Conservation (phyloP, 2,888 invertebrate genomes). For the Drosophila yooni region DNA sequence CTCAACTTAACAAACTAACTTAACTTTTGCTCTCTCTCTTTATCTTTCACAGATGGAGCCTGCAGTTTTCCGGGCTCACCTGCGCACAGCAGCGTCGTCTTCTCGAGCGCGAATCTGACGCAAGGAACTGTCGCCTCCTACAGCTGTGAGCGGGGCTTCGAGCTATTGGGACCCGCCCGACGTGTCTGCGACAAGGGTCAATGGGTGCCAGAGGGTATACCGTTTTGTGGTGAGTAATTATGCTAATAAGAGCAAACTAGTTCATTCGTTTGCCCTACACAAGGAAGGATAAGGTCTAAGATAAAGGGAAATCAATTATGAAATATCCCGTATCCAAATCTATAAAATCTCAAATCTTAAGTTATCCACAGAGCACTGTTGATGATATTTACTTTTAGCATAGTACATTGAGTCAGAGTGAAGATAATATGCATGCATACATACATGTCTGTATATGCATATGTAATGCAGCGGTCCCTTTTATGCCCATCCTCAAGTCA, state of each 20-base stretch:
- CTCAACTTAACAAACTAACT: constrained; percentile 21
- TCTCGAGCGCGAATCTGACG: constrained; percentile 88
- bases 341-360: neutral
- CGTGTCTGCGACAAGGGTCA: constrained; percentile 91
- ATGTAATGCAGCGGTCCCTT: neutral
- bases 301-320: neutral
- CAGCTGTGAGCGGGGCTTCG: constrained; percentile 94
- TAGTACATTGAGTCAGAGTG: neutral
- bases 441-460: neutral
- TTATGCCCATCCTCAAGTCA: neutral
- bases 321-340: neutral
- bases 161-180: constrained; percentile 94
- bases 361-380: neutral
- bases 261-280: neutral
- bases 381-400: neutral
- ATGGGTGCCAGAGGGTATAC: constrained; percentile 96
- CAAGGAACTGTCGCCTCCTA: constrained; percentile 90
- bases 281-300: neutral
- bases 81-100: constrained; percentile 92
- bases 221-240: constrained; percentile 95
- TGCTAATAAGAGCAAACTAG: neutral
- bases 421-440: neutral
- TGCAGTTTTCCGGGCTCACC: constrained; percentile 97
- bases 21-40: neutral
- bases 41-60: constrained; percentile 75